Percentiles rank a stretch among this genome's conserved stretches.
Evolutionary conservation across 2,888 invertebrate genomes (phyloP).

Genomic region (Keiferia lycopersicella): DNA sequence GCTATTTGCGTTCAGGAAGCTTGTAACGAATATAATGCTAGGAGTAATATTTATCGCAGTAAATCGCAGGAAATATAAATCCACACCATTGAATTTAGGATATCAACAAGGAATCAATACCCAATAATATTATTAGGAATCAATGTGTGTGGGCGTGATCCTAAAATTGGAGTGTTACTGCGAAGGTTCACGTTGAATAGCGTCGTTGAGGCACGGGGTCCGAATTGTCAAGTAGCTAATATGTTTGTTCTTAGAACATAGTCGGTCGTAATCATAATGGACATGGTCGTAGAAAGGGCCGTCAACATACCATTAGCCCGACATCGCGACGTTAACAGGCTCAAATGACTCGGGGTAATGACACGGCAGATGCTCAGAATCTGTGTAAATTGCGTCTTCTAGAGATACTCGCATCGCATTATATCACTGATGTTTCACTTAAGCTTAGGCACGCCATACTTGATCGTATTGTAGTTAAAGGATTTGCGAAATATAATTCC

Average conservation of each 20-base stretch:
- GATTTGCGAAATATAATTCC: background rate
- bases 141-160: background rate
- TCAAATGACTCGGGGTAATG: constrained; percentile 75
- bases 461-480: background rate
- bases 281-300: constrained; percentile 65
- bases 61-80: constrained; percentile 34
- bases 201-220: constrained; percentile 19
- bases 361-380: constrained; percentile 74
- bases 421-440: constrained; percentile 29
- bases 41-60: constrained; percentile 41
- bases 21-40: constrained; percentile 42
- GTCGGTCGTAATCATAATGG: constrained; percentile 58
- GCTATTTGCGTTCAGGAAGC: constrained; percentile 66
- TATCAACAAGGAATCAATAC: background rate
- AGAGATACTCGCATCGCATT: constrained; percentile 42
- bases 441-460: constrained; percentile 22
- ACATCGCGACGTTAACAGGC: constrained; percentile 71
- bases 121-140: background rate
- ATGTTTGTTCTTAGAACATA: constrained; percentile 45
- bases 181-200: background rate
- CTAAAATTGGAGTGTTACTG: constrained; percentile 12
- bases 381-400: constrained; percentile 63
- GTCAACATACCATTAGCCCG: constrained; percentile 65
- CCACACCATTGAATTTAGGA: constrained; percentile 38
- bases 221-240: constrained; percentile 42